Percentiles rank a stretch among this genome's conserved stretches.
Evolutionary conservation across 2,113 vertebrate genomes (phyloP).

Genomic region (Onychostoma macrolepis): DNA sequence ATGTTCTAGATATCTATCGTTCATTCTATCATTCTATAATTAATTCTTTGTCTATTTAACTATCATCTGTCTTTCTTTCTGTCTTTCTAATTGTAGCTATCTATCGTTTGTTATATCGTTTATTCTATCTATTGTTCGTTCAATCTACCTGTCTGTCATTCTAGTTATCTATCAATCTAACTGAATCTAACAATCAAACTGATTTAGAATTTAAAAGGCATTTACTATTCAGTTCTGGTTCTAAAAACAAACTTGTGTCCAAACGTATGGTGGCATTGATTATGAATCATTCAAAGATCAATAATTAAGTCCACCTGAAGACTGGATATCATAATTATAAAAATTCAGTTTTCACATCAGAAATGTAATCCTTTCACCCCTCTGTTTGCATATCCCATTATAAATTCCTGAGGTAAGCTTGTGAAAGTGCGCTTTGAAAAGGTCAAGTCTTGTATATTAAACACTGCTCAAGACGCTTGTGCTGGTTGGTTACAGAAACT

Average conservation of each 20-base stretch:
- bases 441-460: conserved; percentile 1
- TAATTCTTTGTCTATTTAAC: no score
- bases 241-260: background rate
- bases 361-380: background rate
- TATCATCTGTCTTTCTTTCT: no score
- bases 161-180: no score
- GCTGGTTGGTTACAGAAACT: background rate
- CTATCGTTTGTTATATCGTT: no score
- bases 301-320: background rate
- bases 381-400: background rate
- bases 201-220: background rate
- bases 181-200: no score
- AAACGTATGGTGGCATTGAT: background rate
- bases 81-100: no score
- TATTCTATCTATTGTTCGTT: background rate
- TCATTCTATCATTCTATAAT: no score
- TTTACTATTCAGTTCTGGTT: background rate
- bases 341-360: background rate
- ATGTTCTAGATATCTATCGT: no score
- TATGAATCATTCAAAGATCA: background rate
- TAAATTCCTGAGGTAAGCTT: background rate
- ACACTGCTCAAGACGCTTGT: background rate
- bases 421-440: conserved; percentile 2
- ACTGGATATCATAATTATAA: background rate
- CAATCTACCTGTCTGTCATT: background rate